A percentile compares a stretch with the other conserved stretches of the same genome.
These are phyloP conservation scores for Pogonophryne albipinna DNA, from an alignment of 2,797 vertebrate species.

Conservation along the genomic window DNA sequence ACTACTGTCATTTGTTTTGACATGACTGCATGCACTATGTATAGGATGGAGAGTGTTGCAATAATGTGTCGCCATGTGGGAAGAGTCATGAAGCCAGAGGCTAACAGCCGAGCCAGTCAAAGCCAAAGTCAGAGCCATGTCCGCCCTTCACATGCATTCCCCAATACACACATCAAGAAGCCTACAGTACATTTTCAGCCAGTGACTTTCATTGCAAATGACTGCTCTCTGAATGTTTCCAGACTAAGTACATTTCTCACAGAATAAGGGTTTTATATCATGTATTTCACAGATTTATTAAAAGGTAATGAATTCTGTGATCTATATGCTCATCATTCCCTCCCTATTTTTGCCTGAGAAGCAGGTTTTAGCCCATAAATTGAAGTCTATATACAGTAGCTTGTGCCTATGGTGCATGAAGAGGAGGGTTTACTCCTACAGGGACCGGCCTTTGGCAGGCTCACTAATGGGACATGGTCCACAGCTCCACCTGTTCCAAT, in stretches of 20 bases:
- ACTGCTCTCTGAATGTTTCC: conserved; percentile 70
- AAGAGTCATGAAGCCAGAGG: conserved; percentile 77
- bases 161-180: conserved; percentile 63
- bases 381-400: conserved; percentile 73
- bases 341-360: conserved; percentile 55
- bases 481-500: conserved; percentile 81
- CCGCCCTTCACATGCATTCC: conserved; percentile 71
- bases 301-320: conserved; percentile 66
- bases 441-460: conserved; percentile 79
- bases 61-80: conserved; percentile 77
- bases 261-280: conserved; percentile 47
- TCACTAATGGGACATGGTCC: conserved; percentile 83
- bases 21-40: conserved; percentile 63
- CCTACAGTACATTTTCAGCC: conserved; percentile 68
- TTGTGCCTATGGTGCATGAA: conserved; percentile 76
- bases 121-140: conserved; percentile 74
- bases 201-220: conserved; percentile 79
- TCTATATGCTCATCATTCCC: conserved; percentile 55
- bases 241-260: conserved; percentile 55
- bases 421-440: conserved; percentile 73
- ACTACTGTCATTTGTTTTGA: conserved; percentile 68
- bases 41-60: conserved; percentile 70
- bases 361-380: conserved; percentile 73
- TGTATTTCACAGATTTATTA: conserved; percentile 66
- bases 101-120: conserved; percentile 64